These are phyloP conservation scores for Adineta ricciae DNA, from an alignment of 2,888 invertebrate species.

Conservation along the genomic window DNA sequence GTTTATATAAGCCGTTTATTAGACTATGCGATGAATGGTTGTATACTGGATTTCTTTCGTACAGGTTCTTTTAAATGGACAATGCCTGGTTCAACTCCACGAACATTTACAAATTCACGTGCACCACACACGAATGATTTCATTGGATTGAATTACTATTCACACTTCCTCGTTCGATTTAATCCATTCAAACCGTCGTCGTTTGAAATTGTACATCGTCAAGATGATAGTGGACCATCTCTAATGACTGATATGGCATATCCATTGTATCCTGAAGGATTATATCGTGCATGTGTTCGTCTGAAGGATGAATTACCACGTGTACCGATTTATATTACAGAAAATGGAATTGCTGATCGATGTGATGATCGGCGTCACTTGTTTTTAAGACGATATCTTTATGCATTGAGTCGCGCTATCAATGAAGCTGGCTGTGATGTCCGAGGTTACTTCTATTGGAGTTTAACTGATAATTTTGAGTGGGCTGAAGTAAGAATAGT, in stretches of 20 bases:
- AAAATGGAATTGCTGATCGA: conserved; percentile 40
- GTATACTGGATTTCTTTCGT: conserved; percentile 1
- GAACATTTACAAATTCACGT: not conserved
- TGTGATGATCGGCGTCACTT: conserved; percentile 21
- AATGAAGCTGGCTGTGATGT: conserved; percentile 15
- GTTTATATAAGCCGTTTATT: not conserved
- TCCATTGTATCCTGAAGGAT: conserved; percentile 55
- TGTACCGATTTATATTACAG: conserved; percentile 55
- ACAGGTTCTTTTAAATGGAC: not conserved
- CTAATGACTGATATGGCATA: conserved; percentile 10
- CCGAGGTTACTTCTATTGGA: conserved; percentile 4
- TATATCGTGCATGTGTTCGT: conserved; percentile 55
- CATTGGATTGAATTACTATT: conserved; percentile 63
- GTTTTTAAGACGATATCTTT: not conserved
- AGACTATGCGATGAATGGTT: not conserved
- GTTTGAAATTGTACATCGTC: not conserved
- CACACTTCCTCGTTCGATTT: conserved; percentile 39
- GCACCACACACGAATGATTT: conserved; percentile 53
- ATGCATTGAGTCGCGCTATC: not conserved
- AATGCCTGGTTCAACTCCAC: not conserved
- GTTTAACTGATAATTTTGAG: conserved; percentile 8
- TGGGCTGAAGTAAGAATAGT: not conserved
- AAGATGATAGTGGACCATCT: not conserved
- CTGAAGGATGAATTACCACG: conserved; percentile 57
- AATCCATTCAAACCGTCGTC: conserved; percentile 23